Evolutionary conservation across 1,140 invertebrate species (phyloP).

Genomic region (Aethina tumida): DNA sequence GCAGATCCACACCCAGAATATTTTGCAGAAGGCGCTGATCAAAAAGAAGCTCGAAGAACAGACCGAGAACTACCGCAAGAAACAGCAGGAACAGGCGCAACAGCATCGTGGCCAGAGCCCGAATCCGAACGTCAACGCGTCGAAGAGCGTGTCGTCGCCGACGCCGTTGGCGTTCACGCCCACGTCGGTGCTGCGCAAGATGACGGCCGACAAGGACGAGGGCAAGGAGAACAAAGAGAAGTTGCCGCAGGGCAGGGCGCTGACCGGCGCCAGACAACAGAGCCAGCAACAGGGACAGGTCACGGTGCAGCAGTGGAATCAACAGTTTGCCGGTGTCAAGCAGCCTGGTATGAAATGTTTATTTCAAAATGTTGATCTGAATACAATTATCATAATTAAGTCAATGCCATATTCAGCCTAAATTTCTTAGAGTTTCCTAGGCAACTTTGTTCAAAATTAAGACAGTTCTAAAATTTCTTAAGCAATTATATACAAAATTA

Average conservation of each 20-base stretch:
- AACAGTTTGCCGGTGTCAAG: slow-evolving; percentile 19
- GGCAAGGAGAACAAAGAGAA: slow-evolving; percentile 25
- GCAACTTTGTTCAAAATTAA: too few relatives aligned
- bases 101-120: slow-evolving; percentile 34
- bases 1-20: slow-evolving; percentile 70
- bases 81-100: slow-evolving; percentile 54
- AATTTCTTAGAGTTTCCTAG: too few relatives aligned
- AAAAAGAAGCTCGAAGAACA: slow-evolving; percentile 82
- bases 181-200: slow-evolving; percentile 80
- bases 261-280: slow-evolving; percentile 36
- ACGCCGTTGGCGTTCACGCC: slow-evolving; percentile 78
- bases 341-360: slow-evolving; percentile 15
- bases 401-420: too few relatives aligned
- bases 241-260: slow-evolving; percentile 37
- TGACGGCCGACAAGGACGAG: slow-evolving; percentile 80
- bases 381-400: too few relatives aligned
- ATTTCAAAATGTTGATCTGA: neutral
- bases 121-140: slow-evolving; percentile 9
- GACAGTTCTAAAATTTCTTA: too few relatives aligned
- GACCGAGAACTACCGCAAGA: slow-evolving; percentile 66
- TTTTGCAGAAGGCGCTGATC: slow-evolving; percentile 72
- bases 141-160: slow-evolving; percentile 41
- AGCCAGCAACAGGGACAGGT: slow-evolving; percentile 18
- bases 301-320: slow-evolving; percentile 26
- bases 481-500: too few relatives aligned